Evolutionary conservation across 1,140 invertebrate genomes (phyloP).

Genomic region (Macrobrachium rosenbergii): DNA sequence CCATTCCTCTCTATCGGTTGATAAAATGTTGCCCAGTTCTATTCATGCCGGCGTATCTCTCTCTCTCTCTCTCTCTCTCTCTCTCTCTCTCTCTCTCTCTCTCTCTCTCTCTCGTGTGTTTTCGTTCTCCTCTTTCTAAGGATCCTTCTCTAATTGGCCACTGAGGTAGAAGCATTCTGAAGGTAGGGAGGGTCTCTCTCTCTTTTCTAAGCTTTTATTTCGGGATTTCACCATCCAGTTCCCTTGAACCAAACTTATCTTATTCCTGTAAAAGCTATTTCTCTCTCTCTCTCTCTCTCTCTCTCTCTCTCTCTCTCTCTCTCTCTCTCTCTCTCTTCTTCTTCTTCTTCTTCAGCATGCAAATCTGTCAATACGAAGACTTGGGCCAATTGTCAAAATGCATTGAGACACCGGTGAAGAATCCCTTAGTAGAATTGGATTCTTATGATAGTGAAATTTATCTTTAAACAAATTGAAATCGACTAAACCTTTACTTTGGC

Average conservation of each 20-base stretch:
- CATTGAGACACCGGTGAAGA: too few relatives aligned
- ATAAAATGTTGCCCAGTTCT: background rate
- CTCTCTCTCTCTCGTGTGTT: background rate
- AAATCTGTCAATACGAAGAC: background rate
- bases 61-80: background rate
- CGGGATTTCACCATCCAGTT: background rate
- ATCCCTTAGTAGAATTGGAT: too few relatives aligned
- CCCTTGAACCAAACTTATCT: background rate
- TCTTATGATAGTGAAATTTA: too few relatives aligned
- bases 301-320: background rate
- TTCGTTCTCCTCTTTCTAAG: too few relatives aligned
- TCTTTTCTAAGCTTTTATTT: background rate
- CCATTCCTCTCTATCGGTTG: background rate
- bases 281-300: background rate
- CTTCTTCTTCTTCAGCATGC: background rate
- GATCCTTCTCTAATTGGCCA: too few relatives aligned
- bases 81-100: constrained; percentile 2
- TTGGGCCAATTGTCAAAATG: too few relatives aligned
- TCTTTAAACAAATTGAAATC: too few relatives aligned
- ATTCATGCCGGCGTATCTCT: background rate
- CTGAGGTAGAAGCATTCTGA: background rate
- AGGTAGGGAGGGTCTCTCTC: background rate
- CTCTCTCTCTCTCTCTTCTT: background rate
- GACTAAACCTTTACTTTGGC: too few relatives aligned
- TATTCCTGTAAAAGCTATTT: background rate